These are phyloP conservation scores for Caenorhabditis plicata DNA, from an alignment of 2,888 invertebrate species.

Conservation along the genomic window DNA sequence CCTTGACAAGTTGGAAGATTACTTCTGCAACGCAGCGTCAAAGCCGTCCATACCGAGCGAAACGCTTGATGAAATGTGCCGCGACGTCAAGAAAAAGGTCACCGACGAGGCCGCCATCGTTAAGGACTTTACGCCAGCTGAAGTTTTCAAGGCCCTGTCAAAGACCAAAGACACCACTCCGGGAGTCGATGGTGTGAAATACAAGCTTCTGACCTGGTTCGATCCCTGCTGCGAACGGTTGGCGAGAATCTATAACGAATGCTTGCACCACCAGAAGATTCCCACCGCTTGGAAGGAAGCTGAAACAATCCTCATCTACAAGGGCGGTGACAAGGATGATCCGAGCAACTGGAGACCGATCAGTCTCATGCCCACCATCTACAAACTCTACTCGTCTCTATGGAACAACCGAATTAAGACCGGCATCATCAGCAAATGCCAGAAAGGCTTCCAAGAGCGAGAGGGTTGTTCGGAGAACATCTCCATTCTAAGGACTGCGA, in stretches of 20 bases:
- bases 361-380: conserved; percentile 4
- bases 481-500: conserved; percentile 10
- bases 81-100: neutral
- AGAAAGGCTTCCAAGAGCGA: conserved; percentile 1
- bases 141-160: neutral
- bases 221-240: neutral
- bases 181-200: neutral
- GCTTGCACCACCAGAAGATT: neutral
- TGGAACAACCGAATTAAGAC: conserved; percentile 1
- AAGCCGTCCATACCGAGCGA: conserved; percentile 5
- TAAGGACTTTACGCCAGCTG: neutral
- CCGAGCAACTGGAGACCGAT: conserved; percentile 3
- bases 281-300: conserved; percentile 3
- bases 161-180: neutral
- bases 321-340: neutral
- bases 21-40: conserved; percentile 1
- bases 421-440: conserved; percentile 5
- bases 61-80: conserved; percentile 1
- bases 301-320: conserved; percentile 4
- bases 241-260: neutral
- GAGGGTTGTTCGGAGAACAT: conserved; percentile 9
- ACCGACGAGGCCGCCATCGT: neutral
- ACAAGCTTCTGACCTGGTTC: neutral
- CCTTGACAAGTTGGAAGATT: neutral
- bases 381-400: neutral